Evolutionary conservation across 2,888 invertebrate genomes (phyloP).

Genomic region (Bembecia ichneumoniformis): DNA sequence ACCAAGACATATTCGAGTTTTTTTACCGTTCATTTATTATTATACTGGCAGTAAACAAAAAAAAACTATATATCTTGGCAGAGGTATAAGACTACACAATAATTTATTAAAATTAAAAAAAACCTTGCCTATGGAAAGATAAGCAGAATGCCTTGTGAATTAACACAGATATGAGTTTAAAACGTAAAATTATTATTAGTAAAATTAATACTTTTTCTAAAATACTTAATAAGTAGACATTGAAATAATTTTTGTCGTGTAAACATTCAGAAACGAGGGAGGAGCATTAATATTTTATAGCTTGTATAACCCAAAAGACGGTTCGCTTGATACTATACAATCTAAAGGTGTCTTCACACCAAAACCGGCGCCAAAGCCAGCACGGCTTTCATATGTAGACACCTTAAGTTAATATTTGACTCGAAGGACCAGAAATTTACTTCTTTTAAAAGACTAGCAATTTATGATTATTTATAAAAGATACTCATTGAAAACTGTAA

Average conservation of each 20-base stretch:
- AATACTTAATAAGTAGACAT: constrained; percentile 25
- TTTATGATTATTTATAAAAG: too few relatives aligned
- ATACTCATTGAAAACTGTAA: too few relatives aligned
- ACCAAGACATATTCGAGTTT: constrained; percentile 21
- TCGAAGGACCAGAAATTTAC: too few relatives aligned
- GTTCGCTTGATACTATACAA: too few relatives aligned
- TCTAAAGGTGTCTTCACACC: too few relatives aligned
- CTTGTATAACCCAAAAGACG: too few relatives aligned
- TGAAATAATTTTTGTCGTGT: neutral
- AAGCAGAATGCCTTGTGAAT: constrained; percentile 3
- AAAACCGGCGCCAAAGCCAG: too few relatives aligned
- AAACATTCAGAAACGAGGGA: neutral
- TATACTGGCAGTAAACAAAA: constrained; percentile 33
- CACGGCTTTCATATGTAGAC: too few relatives aligned
- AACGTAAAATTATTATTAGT: constrained; percentile 32
- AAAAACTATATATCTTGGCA: constrained; percentile 17
- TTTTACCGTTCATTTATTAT: constrained; percentile 13
- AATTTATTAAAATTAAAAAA: constrained; percentile 21
- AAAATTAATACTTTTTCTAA: constrained; percentile 49
- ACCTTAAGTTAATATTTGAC: too few relatives aligned
- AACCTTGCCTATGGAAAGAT: constrained; percentile 13
- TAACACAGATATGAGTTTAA: constrained; percentile 18
- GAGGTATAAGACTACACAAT: constrained; percentile 3
- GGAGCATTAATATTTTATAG: too few relatives aligned
- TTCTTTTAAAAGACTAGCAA: too few relatives aligned